Evolutionary conservation across 2,888 invertebrate species (phyloP).

Genomic region (Protodeltote pygarga): DNA sequence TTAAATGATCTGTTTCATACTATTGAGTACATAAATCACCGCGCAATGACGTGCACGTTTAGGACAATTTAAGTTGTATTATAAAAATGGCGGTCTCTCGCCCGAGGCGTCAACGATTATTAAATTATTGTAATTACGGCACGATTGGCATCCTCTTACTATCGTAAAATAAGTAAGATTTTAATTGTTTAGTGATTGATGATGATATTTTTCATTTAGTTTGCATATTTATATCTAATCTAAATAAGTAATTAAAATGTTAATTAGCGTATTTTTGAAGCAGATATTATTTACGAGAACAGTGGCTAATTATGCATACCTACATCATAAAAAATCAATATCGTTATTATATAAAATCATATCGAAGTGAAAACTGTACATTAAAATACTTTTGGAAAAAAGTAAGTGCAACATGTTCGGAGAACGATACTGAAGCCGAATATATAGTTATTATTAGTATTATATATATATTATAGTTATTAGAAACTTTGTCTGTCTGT

Average conservation of each 20-base stretch:
- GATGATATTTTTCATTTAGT: conserved; percentile 14
- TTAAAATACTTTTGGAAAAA: no score
- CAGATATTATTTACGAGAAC: not conserved
- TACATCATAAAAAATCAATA: no score
- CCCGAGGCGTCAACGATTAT: conserved; percentile 21
- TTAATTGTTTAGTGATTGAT: conserved; percentile 36
- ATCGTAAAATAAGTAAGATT: conserved; percentile 1
- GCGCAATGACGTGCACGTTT: conserved; percentile 9
- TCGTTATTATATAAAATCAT: no score
- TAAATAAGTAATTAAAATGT: conserved; percentile 10
- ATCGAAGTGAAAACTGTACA: no score
- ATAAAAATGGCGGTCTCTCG: conserved; percentile 15
- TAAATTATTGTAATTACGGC: conserved; percentile 26
- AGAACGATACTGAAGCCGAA: no score
- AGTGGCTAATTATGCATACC: no score
- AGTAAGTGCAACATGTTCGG: no score
- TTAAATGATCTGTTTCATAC: conserved; percentile 6
- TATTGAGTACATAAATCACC: conserved; percentile 34
- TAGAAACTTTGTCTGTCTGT: no score
- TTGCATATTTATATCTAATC: conserved; percentile 6
- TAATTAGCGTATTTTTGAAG: not conserved
- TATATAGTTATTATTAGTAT: no score
- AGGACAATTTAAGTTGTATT: not conserved
- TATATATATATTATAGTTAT: no score
- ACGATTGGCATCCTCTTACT: not conserved